A percentile compares a stretch with the other conserved stretches of the same genome.
Evolutionary conservation across 2,797 vertebrate species (phyloP).

Genomic region (Sebastiscus tertius): DNA sequence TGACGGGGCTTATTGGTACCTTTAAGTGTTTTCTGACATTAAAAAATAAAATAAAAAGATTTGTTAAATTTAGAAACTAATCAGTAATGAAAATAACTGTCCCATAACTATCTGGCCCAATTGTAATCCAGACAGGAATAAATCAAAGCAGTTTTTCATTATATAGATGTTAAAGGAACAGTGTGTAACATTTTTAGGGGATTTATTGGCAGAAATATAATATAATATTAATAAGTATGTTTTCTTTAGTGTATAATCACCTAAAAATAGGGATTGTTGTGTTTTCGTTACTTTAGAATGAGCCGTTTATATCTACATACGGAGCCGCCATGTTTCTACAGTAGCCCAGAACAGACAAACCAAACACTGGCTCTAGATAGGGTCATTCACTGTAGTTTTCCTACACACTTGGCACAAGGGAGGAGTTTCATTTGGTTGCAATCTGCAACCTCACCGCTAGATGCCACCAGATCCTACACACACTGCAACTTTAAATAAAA

Average conservation of each 20-base stretch:
- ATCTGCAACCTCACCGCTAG: too few relatives aligned
- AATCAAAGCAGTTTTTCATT: background rate
- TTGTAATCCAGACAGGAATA: background rate
- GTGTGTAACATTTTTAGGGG: too few relatives aligned
- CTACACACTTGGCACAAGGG: background rate
- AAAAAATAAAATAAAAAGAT: background rate
- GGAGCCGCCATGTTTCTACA: background rate
- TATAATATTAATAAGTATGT: background rate
- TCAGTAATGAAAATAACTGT: background rate
- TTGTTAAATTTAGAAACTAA: background rate
- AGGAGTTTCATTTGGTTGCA: too few relatives aligned
- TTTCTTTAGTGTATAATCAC: background rate
- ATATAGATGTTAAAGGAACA: background rate
- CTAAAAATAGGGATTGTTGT: background rate
- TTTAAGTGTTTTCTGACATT: background rate
- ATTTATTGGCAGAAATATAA: background rate
- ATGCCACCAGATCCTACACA: too few relatives aligned
- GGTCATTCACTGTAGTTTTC: rapidly evolving
- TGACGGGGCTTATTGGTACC: background rate
- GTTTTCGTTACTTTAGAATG: background rate
- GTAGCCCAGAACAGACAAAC: background rate
- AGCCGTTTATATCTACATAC: background rate
- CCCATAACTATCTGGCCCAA: too few relatives aligned
- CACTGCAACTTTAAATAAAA: background rate
- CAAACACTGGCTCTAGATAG: background rate